Base-by-base conservation (phyloP, 2,888 invertebrate genomes). In the Sthenelais limicola region DNA sequence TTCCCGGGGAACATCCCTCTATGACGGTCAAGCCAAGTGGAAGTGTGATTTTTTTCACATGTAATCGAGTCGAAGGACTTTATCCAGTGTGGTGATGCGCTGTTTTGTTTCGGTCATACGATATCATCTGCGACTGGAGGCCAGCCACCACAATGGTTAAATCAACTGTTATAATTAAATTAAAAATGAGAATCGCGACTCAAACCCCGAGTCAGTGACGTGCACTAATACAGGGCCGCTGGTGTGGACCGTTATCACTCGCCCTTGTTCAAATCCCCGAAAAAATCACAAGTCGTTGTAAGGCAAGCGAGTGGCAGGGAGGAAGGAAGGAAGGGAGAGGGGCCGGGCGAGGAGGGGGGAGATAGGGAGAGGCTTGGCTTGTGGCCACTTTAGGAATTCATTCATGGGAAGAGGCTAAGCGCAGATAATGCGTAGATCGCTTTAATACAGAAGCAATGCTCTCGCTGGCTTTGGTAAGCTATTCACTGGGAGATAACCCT, bases 1-100 rank as follows among this genome's bases (percentile, higher is more conserved):
- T n/a, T n/a, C n/a, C n/a, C n/a, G n/a, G n/a, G n/a, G 38, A 5
- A 18, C 62, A 62, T 38, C 62, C 38, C 62, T n/a, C 62, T 38
- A 38, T 62, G 38, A 26, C 15, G 35, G 62, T 4, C 38, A 35
- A 24, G n/a, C 24, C 38, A 43, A 38, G 38, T 62, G 62, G 62
- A 62, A 62, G 62, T 26, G 30, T 7, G 56, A 35, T 56, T 56
- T 54, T 56, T 62, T 38, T 26, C 21, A 43, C 62, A 62, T 62
- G 62, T 62, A 62, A 62, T 62, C 62, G 43, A 38, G 38, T 38
- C 62, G 62, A 62, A 62, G n/a, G 62, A 62, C 62, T 62, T 62
- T 38, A 62, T 62, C 62, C 56, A 28, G 35, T 18, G 56, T 28
- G 56, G 33, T 21, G 18, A 3, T 3, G 32, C 32, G 56, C 28